Percentiles rank a stretch among this genome's conserved stretches.
phyloP scores from a whole-genome alignment of 2,888 invertebrate species.

The Suillia variegata region DNA sequence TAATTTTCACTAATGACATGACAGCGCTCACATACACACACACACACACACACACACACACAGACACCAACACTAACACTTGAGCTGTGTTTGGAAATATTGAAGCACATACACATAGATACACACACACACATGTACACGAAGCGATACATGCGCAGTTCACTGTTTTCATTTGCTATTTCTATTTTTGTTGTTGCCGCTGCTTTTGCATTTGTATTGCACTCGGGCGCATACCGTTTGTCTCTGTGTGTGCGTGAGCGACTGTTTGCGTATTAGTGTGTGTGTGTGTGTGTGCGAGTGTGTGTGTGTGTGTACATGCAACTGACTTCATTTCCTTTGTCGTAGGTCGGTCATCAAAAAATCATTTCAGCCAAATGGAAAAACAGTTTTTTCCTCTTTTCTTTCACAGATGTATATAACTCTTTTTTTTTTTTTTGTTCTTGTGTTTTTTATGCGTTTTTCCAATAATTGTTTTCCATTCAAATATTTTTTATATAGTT shows the following conservation, averaged over 20 bases:
- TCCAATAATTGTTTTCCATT: too few relatives aligned
- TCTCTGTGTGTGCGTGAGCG: constrained; percentile 11
- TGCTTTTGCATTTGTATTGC: background rate
- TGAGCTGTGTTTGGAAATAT: too few relatives aligned
- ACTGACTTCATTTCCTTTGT: constrained; percentile 60
- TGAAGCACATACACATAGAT: constrained; percentile 6
- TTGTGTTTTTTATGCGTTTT: too few relatives aligned
- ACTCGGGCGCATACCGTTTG: background rate
- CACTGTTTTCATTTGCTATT: background rate
- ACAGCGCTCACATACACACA: background rate
- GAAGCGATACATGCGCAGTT: constrained; percentile 4
- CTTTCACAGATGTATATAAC: too few relatives aligned
- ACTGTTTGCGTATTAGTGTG: constrained; percentile 20
- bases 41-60: background rate
- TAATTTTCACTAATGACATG: background rate
- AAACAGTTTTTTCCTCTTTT: too few relatives aligned
- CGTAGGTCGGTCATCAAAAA: constrained; percentile 59
- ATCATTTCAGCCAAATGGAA: constrained; percentile 24
- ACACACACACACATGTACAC: constrained; percentile 15
- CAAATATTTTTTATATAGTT: too few relatives aligned
- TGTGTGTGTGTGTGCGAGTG: constrained; percentile 14
- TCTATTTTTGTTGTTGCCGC: background rate
- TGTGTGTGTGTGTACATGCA: constrained; percentile 38
- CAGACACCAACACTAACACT: too few relatives aligned
- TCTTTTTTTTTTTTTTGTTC: too few relatives aligned